Conservation (phyloP, 2,797 vertebrate genomes). For the Sylvilagus floridanus region DNA sequence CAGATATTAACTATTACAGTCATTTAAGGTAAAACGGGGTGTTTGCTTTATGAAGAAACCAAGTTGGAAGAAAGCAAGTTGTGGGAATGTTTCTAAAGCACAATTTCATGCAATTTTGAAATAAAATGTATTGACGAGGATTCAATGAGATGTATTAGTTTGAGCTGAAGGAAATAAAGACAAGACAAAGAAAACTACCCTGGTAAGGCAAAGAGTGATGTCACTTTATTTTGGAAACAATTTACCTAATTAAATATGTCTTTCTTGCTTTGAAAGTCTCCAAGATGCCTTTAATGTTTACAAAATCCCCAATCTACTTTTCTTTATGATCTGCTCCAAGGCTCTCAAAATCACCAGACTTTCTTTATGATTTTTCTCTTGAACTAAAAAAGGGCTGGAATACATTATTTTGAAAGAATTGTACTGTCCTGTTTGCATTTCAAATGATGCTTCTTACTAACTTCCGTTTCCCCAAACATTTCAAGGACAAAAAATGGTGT, state of each 20-base stretch:
- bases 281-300: not conserved
- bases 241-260: conserved; percentile 11
- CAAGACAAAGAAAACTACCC: conserved; percentile 11
- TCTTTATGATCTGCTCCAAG: not conserved
- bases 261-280: conserved; percentile 28
- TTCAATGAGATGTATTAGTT: conserved; percentile 32
- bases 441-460: conserved; percentile 21
- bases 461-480: not conserved
- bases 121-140: conserved; percentile 38
- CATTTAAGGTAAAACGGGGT: conserved; percentile 66
- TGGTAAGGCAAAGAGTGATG: not conserved
- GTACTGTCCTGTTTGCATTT: not conserved
- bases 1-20: not conserved
- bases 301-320: not conserved
- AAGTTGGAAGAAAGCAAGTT: conserved; percentile 52
- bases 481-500: not conserved
- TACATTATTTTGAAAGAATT: not conserved
- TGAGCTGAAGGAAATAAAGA: not conserved
- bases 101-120: conserved; percentile 55
- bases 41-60: conserved; percentile 58
- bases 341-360: not conserved
- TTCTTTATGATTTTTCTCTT: not conserved
- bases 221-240: conserved; percentile 40
- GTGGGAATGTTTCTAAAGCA: conserved; percentile 46
- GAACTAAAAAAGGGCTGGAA: not conserved